phyloP scores from a whole-genome alignment of 2,888 invertebrate species.

The Hypsopygia costalis region DNA sequence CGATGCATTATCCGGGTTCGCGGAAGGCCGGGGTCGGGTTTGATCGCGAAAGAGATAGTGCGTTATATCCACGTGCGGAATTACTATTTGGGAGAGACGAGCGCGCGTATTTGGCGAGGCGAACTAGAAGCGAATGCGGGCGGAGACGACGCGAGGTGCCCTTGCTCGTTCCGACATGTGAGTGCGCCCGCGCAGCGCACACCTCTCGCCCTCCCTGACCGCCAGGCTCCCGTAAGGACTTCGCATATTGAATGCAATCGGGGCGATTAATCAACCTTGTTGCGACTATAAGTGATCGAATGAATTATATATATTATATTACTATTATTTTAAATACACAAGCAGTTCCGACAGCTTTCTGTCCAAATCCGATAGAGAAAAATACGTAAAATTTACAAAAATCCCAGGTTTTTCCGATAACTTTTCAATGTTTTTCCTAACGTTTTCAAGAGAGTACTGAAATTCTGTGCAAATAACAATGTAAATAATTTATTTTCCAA shows the following conservation, averaged over 20 bases:
- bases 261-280: conserved; percentile 7
- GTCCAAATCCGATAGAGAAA: too few relatives aligned
- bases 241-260: conserved; percentile 14
- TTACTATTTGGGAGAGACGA: conserved; percentile 19
- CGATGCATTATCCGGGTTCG: conserved; percentile 56
- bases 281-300: not conserved
- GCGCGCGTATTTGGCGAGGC: conserved; percentile 46
- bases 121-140: conserved; percentile 45
- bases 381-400: too few relatives aligned
- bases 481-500: too few relatives aligned
- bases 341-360: too few relatives aligned
- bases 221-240: conserved; percentile 7
- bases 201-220: conserved; percentile 15
- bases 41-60: conserved; percentile 26
- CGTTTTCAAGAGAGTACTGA: too few relatives aligned
- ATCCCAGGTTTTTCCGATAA: too few relatives aligned
- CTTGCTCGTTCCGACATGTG: conserved; percentile 23
- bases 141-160: conserved; percentile 22
- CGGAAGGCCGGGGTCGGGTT: conserved; percentile 38
- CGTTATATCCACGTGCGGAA: conserved; percentile 35
- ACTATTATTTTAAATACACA: too few relatives aligned
- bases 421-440: too few relatives aligned
- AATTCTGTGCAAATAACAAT: too few relatives aligned
- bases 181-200: conserved; percentile 16
- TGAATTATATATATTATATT: too few relatives aligned